Base-by-base conservation (phyloP, 2,888 invertebrate species). In the Operophtera brumata region DNA sequence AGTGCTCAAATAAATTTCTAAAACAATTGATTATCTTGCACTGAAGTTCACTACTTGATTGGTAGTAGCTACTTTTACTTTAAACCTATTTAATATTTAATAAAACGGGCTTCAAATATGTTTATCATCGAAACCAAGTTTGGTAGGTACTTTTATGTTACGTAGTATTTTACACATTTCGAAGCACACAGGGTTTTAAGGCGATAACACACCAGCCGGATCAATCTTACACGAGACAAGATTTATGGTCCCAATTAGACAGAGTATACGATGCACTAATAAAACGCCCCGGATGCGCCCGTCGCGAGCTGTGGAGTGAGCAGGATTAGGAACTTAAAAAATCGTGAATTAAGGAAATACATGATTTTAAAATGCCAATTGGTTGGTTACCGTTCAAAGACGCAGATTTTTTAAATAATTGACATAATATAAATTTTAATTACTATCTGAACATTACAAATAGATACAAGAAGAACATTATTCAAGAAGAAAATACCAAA, bases 181-280 rank as follows among this genome's bases (percentile, higher is more conserved):
- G 28, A 35, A 42, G 42, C 48, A 46, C 36, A 14, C 35, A 10
- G 20, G 45, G 47, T 37, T 47, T 50, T 30, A 49, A 51, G 53
- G 43, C 34, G 47, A 55, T 55, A 57, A 47, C 52, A 46, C 47
- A 48, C 20, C 51, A 28, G 43, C 12, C 30, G 63, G 66, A 68
- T 70, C 70, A 71, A 68, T 69, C 73, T 70, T 60, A 55, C 61
- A 57, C 48, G 61, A 56, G 52, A 56, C 53, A 55, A 67, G 71
- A 74, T 74, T 73, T 73, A 74, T 71, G 61, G 62, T 42, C 47
- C 64, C 70, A 71, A 73, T 73, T 70, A 74, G 61, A 55, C 13
- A 20, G 40, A 43, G 40, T 44, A 43, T 46, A 48, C 47, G 50
- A 39, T 51, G 59, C 57, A 59, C 55, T 58, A 50, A 60, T 54